Evolutionary conservation across 1,140 invertebrate species (phyloP), one percentile per base, ranked within the genome.

Genomic region (Semibalanus balanoides): DNA sequence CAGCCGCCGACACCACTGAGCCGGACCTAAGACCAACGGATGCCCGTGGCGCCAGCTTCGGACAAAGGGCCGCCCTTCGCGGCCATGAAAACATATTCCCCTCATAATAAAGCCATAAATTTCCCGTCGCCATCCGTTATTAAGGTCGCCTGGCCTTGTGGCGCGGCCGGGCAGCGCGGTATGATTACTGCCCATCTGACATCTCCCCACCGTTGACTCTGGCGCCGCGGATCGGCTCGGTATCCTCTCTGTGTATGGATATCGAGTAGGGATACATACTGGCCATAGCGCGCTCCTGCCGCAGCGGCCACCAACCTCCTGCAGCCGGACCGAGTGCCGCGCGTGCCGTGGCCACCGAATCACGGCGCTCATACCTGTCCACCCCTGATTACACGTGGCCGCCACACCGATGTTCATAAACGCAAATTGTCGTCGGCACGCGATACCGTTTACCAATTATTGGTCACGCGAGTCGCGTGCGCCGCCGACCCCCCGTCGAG

Each of bases 31-130:
- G 11, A 19, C 51, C 51, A 19, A 64, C 1, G 11, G 7, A 1
- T 14, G 51, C 51, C 22, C 7, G 14, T 64, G 51, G 51, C 51
- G 14, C 51, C 9, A 25, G 51, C 11, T 17, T 1, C 51, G 51
- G 51, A 64, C 51, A 64, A 64, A 64, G 51, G 22, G 51, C 51
- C 51, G 51, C 14, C 14, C 51, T n/a, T 64, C 51, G 51, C 22
- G 51, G 51, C 51, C 51, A 64, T 64, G 51, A 64, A 64, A 64
- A 64, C 7, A 64, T 64, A 64, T 64, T 64, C 51, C 22, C 51
- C 51, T 64, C 51, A 64, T 64, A 64, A 64, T 64, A 64, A 64
- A 64, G 51, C 51, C 51, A 64, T 64, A 64, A 64, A 64, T 64
- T 64, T 64, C 22, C 51, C 1, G 51, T 25, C 11, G 51, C 51